Conservation (phyloP, 1,140 invertebrate genomes). For the Aphidius ervi region DNA sequence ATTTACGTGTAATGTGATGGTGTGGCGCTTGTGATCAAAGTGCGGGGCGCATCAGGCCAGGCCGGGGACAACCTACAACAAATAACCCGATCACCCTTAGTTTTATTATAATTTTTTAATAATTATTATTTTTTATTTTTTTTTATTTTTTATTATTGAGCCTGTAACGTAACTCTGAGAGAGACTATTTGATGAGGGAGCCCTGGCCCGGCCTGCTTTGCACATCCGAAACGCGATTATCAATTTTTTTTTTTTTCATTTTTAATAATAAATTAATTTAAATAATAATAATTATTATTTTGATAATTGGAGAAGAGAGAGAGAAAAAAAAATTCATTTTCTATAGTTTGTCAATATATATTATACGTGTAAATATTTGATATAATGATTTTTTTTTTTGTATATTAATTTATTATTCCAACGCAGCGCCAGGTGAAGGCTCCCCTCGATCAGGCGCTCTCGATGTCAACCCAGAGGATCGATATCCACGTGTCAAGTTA, state of each 20-base stretch:
- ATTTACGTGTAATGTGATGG: constrained; percentile 29
- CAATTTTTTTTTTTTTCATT: neutral
- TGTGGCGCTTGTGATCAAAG: constrained; percentile 42
- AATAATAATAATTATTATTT: neutral
- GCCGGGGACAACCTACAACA: constrained; percentile 55
- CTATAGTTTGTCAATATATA: neutral
- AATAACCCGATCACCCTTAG: constrained; percentile 25
- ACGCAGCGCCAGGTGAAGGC: constrained; percentile 44
- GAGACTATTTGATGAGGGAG: constrained; percentile 32
- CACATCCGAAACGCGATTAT: constrained; percentile 20
- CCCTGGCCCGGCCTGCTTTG: constrained; percentile 53
- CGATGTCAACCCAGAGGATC: constrained; percentile 13
- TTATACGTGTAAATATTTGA: neutral
- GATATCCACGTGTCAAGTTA: constrained; percentile 17
- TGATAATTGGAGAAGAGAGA: neutral
- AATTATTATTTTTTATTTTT: constrained; percentile 3
- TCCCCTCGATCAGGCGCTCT: constrained; percentile 37
- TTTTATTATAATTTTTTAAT: neutral
- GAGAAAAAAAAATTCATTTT: too few relatives aligned
- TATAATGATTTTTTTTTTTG: neutral
- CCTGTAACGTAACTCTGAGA: constrained; percentile 10
- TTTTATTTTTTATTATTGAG: constrained; percentile 4
- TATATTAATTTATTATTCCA: constrained; percentile 7
- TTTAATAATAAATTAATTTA: neutral
- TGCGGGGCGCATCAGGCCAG: constrained; percentile 51